A percentile compares a stretch with the other conserved stretches of the same genome.
phyloP scores from a whole-genome alignment of 1,140 invertebrate species.

The Belonocnema kinseyi region DNA sequence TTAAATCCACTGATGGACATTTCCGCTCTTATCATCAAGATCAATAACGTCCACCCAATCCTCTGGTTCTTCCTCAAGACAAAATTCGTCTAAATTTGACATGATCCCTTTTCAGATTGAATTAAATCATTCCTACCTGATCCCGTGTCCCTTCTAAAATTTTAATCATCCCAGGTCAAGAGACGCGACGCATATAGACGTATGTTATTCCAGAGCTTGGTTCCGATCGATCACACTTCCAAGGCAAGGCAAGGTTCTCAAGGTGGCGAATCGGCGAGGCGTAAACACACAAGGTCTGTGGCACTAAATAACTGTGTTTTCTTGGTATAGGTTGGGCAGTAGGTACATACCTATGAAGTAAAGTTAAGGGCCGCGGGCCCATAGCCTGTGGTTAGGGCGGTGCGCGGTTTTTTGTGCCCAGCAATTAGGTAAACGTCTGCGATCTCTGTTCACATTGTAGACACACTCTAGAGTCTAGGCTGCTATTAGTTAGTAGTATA shows the following conservation, averaged over 20 bases:
- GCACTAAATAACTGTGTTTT: slow-evolving; percentile 26
- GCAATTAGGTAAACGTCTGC: slow-evolving; percentile 75
- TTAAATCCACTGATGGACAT: background rate
- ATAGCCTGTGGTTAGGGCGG: slow-evolving; percentile 75
- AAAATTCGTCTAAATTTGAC: slow-evolving; percentile 17
- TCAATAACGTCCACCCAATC: background rate
- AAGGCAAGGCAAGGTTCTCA: background rate
- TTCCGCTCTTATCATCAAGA: background rate
- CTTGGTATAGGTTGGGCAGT: slow-evolving; percentile 30
- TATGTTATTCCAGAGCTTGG: slow-evolving; percentile 7
- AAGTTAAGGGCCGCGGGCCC: slow-evolving; percentile 56
- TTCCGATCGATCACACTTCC: slow-evolving; percentile 21
- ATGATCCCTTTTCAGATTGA: slow-evolving; percentile 19
- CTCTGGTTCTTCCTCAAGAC: background rate
- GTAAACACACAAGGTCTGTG: slow-evolving; percentile 25
- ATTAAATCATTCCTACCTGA: slow-evolving; percentile 8
- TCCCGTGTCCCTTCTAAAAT: background rate
- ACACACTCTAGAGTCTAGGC: slow-evolving; percentile 67
- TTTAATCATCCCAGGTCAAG: background rate
- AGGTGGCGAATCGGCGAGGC: slow-evolving; percentile 23
- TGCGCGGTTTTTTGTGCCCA: slow-evolving; percentile 70
- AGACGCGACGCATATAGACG: background rate
- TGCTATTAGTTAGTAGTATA: slow-evolving; percentile 75
- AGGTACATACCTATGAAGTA: slow-evolving; percentile 34
- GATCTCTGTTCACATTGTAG: slow-evolving; percentile 68